phyloP scores from a whole-genome alignment of 2,888 invertebrate species.

The Sericinus montela region DNA sequence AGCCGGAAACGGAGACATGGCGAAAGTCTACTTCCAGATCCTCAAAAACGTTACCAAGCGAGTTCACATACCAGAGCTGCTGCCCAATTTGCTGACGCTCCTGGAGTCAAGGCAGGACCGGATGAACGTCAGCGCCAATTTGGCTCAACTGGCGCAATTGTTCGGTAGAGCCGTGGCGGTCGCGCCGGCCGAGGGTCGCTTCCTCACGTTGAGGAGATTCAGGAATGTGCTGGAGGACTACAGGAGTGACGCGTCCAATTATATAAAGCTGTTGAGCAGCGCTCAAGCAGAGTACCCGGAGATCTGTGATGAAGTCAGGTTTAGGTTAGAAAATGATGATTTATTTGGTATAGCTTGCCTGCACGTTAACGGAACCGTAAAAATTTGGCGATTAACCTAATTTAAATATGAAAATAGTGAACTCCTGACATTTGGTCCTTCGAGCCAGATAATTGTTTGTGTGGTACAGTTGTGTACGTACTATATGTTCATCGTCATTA shows the following conservation, averaged over 20 bases:
- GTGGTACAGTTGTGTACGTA: no score
- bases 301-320: constrained; percentile 39
- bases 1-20: neutral
- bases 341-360: no score
- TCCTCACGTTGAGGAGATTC: constrained; percentile 26
- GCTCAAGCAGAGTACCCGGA: constrained; percentile 31
- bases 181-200: constrained; percentile 13
- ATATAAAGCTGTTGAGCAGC: constrained; percentile 42
- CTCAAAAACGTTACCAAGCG: constrained; percentile 31
- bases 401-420: no score
- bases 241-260: constrained; percentile 30
- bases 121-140: constrained; percentile 6
- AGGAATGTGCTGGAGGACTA: constrained; percentile 30
- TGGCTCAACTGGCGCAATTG: constrained; percentile 26
- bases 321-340: constrained; percentile 49
- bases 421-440: no score
- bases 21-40: constrained; percentile 23
- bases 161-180: constrained; percentile 35
- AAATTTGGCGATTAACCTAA: no score
- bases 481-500: no score
- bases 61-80: constrained; percentile 34
- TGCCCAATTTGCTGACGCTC: constrained; percentile 27
- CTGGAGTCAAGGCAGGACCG: constrained; percentile 17
- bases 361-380: no score
- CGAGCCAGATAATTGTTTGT: no score